Percentiles rank a stretch among this genome's conserved stretches.
Conservation (phyloP, 1,140 invertebrate genomes). For the Parasteatoda tepidariorum region DNA sequence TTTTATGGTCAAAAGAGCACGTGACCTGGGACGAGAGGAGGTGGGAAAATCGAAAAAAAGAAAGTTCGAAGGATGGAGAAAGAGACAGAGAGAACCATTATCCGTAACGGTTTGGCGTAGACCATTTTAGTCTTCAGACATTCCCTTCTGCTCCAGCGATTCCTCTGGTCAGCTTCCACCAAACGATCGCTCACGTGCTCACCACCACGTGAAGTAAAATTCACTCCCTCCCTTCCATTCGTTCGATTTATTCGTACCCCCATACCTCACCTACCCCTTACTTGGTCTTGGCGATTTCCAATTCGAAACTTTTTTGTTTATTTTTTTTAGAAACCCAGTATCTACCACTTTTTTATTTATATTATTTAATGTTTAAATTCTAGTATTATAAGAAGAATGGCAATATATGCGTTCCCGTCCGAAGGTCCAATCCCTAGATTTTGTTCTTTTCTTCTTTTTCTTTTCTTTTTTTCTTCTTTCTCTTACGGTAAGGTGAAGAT, state of each 20-base stretch:
- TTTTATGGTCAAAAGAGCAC: conserved; percentile 55
- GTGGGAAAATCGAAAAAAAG: conserved; percentile 2
- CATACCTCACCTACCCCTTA: not conserved
- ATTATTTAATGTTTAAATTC: conserved; percentile 48
- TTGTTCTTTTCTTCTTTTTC: not conserved
- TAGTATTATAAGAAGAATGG: conserved; percentile 50
- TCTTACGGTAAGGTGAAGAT: conserved; percentile 1
- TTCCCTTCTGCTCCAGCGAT: conserved; percentile 43
- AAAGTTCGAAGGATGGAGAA: not conserved
- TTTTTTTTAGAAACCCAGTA: not conserved
- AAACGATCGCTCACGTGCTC: conserved; percentile 54
- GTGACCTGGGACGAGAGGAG: conserved; percentile 28
- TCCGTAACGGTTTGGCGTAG: conserved; percentile 54
- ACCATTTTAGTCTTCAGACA: conserved; percentile 32
- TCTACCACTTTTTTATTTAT: conserved; percentile 12
- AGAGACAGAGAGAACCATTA: conserved; percentile 22
- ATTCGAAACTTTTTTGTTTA: conserved; percentile 23
- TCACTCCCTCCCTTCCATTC: conserved; percentile 11
- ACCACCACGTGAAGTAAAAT: conserved; percentile 57
- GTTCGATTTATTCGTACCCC: not conserved
- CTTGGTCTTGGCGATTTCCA: conserved; percentile 22
- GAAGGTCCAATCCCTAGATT: conserved; percentile 41
- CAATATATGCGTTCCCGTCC: conserved; percentile 43
- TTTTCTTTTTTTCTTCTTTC: conserved; percentile 12
- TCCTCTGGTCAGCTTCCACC: conserved; percentile 52